Base-by-base conservation (phyloP, 1,140 invertebrate species). In the Pseudomyrmex dendroicus region DNA sequence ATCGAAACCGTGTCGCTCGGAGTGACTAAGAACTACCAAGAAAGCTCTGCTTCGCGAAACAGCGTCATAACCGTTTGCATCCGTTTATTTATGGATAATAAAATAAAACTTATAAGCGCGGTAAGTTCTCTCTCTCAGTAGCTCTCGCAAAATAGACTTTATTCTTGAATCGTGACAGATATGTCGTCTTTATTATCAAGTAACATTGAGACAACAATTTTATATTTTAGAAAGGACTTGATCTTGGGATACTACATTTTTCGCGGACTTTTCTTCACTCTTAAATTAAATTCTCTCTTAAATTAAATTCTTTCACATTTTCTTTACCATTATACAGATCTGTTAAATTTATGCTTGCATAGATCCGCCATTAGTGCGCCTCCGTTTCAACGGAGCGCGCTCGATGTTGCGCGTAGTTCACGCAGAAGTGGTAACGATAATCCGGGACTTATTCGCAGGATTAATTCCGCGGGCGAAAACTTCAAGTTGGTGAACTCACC, bases 401-500 rank as follows among this genome's bases (percentile, higher is more conserved):
- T 12, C 67, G 50, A 35, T 35, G 4, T 35, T 35, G 35, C 35
- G 5, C 35, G 35, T 35, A 35, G 72, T n/a, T 63, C 44, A 35
- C 56, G 4, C 52, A n/a, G 63, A 77, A 77, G 25, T 77, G 63
- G 62, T 74, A 74, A 13, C 44, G 76, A 67, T 70, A 70, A 78
- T 70, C 66, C 64, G 35, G 15, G 64, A 68, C 57, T 70, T 48
- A 72, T 72, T 80, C n/a, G 64, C 15, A 7, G 13, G 7, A 15
- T 44, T 44, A 56, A 70, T 70, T 48, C 8, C 54, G 35, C 35
- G 35, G 13, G 76, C 17, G 50, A n/a, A 52, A 70, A 44, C 35
- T 80, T 63, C 22, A 20, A n/a, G 25, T 15, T 20, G 25, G 17
- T 35, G 17, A 35, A 72, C 85, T 87, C 50, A 87, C 86, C 86